Base-by-base conservation (phyloP, 2,797 vertebrate genomes). In the Cossypha heuglini region DNA sequence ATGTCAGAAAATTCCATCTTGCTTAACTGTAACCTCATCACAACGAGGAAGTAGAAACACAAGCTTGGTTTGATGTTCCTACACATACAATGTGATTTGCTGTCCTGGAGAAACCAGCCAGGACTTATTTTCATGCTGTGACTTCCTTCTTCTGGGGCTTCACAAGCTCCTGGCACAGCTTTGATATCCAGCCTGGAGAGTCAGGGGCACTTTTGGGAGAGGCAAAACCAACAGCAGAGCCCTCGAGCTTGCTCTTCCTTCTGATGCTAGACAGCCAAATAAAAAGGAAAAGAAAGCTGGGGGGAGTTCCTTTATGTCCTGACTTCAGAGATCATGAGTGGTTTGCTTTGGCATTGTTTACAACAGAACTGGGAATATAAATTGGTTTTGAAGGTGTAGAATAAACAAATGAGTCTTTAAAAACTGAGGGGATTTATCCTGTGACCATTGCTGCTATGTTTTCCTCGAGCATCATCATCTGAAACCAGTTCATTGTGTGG, bases 131-230 rank as follows among this genome's bases (percentile, higher is more conserved):
- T 76, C 77, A 54, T 78, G 37, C 74, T 37, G 57, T 64, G 80
- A 81, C 86, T 71, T 91, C 85, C 59, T 88, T 63, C 88, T 88
- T 86, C 74, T 54, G 80, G 52, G 57, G 66, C 80, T 93, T 82
- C 74, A 31, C 38, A 76, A 40, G 64, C 77, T 84, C 77, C 42
- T 82, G 80, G 67, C 48, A 37, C 15, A 66, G 67, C 59, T 67
- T 67, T 76, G 63, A 52, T 69, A 40, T 76, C 57, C 74, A 74
- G 3, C 58, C 69, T 78, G n/a, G 49, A 68, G 73, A 90, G 83
- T 22, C 3, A 6, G 71, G 38, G 26, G 2, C 40, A 43, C 54
- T 69, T 69, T 37, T 28, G 22, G 31, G 62, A 37, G 67, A 24
- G 35, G 28, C 37, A 69, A 43, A 84, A 83, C 21, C 11, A 43